Evolutionary conservation across 2,797 vertebrate species (phyloP), one percentile per base, ranked within the genome.

Genomic region (Parauchenoglanis punctatus): DNA sequence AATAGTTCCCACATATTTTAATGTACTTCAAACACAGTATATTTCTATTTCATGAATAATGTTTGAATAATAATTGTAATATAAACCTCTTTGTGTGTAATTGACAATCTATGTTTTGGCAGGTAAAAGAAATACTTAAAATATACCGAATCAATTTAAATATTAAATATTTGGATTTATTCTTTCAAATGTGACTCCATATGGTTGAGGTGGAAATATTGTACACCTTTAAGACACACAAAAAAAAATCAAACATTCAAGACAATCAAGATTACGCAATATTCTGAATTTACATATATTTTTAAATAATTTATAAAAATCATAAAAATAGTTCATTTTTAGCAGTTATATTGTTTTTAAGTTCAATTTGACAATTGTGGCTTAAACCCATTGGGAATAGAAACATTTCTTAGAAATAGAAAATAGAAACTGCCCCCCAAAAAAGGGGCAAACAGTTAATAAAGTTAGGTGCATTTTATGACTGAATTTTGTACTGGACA

Each of bases 1-100:
- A 84, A 59, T 72, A 52, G 35, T n/a, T 88, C n/a, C 23, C n/a
- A 76, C 81, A 76, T 81, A 23, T 11, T 87, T 75, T 35, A 82
- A 35, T 54, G 56, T 44, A 56, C 59, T 13, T 17, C 17, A 12
- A 63, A 46, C 31, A 81, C 1, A 3, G 56, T 59, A 59, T 81
- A 40, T 59, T 81, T 61, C 40, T 44, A 59, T 59, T 56, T 7
- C 7, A 78, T 31, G 23, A 46, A 63, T 40, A 46, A 81, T n/a
- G 25, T 28, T 65, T 46, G 23, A 81, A 46, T 46, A 63, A 63
- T 81, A 81, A 15, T 63, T 25, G 18, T n/a, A 63, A 63, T 63
- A n/a, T 17, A n/a, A 63, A 25, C n/a, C 2, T 81, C 12, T 77
- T 54, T 58, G 7, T 2, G 8, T 44, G 17, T 40, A 15, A 54